Evolutionary conservation across 2,888 invertebrate genomes (phyloP), one percentile per base, ranked within the genome.

Genomic region (Malthinus seriepunctatus): DNA sequence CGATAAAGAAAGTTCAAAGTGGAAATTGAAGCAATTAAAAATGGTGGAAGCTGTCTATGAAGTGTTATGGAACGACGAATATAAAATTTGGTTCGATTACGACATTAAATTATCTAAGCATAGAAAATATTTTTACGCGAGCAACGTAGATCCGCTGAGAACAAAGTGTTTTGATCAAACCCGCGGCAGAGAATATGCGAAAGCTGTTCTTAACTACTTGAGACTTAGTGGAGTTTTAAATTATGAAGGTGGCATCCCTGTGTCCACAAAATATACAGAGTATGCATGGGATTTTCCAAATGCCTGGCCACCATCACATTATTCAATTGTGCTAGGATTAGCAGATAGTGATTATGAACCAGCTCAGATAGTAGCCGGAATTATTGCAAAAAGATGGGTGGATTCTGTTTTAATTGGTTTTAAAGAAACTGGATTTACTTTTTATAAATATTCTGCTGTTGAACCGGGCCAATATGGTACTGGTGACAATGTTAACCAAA

Each of bases 201-300:
- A 79, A 4, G 81, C 78, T 55, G 82, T 86, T 5, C 68, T 85
- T 1, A 75, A 81, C 8, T 87, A 87, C 68, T 76, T 88, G 45
- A 76, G 79, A 52, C 71, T 77, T 9, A 82, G 67, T 0, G 72
- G 75, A 7, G 79, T 80, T 8, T 76, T 85, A 54, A 73, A 82
- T 23, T 86, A 78, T 65, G 80, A 82, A 12, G 90, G 90, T 3
- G 90, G 91, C 3, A 81, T 89, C 23, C 90, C 91, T 0, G 78
- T 87, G 0, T 89, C 90, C 0, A 69, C 89, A 39, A 77, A 80
- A 32, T 78, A 82, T 14, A 86, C 86, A 8, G 88, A 88, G 0
- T 86, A 90, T 74, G 88, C 91, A 72, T 89, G 91, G 91, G 91
- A 91, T 73, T 87, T 85, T 70, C 90, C 93, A 0, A 93, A 93